Percentiles rank a stretch among this genome's conserved stretches.
These are phyloP conservation scores for Mormyrops attenuatus DNA, from an alignment of 2,797 vertebrate species.

Conservation along the genomic window DNA sequence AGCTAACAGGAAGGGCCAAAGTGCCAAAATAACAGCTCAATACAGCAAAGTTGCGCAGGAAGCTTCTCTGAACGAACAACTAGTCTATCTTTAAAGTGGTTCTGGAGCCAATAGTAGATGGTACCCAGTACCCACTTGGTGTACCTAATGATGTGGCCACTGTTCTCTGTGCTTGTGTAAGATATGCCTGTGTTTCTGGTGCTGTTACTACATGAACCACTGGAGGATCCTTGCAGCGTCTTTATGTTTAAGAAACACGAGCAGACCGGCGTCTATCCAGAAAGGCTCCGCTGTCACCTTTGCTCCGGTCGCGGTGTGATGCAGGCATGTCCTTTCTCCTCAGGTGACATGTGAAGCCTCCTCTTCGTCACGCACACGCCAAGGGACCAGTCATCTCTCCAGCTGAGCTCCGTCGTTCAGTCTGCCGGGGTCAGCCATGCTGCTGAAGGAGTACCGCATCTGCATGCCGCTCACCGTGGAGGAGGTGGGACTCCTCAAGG, in stretches of 20 bases:
- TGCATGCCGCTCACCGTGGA: conserved; percentile 65
- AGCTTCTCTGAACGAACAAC: neutral
- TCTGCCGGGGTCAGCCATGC: conserved; percentile 36
- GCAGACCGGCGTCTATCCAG: neutral
- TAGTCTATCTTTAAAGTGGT: neutral
- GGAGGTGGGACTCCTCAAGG: conserved; percentile 52
- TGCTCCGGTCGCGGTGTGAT: neutral
- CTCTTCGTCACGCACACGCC: neutral
- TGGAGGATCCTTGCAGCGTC: neutral
- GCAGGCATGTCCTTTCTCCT: neutral
- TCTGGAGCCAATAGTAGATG: neutral
- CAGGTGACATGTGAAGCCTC: neutral
- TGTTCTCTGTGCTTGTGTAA: neutral
- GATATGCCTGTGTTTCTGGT: neutral
- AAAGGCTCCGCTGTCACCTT: neutral
- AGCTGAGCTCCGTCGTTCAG: neutral
- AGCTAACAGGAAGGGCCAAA: neutral
- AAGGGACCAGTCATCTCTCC: neutral
- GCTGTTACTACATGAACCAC: neutral
- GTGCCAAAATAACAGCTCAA: neutral
- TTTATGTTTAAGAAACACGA: neutral
- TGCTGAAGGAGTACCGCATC: conserved; percentile 64
- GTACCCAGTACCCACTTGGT: neutral
- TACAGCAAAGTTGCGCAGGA: neutral
- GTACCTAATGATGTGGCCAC: neutral